Base-by-base conservation (phyloP, 2,113 vertebrate species). In the Megaleporinus macrocephalus region DNA sequence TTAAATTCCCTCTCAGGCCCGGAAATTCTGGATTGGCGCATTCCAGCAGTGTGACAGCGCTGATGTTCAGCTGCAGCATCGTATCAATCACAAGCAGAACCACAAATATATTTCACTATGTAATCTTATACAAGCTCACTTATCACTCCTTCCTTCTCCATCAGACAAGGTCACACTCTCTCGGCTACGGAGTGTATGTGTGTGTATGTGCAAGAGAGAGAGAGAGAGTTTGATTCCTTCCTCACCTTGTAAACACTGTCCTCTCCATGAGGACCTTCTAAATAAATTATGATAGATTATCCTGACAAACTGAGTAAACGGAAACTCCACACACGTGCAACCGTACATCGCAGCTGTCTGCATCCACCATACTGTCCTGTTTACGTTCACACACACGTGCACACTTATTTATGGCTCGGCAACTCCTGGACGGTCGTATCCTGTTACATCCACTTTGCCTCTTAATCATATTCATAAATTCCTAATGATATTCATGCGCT, bases 241-340 rank as follows among this genome's bases (percentile, higher is more conserved):
- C 36, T 5, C 30, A 53, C 20, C 61, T 51, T 77, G 75, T 66
- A 51, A 77, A 66, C 47, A 77, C 66, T 47, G 27, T 78, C 65
- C 65, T 53, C 47, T 33, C 20, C 63, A 33, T 53, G 24, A 68
- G 49, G 44, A 66, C 41, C 53, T 65, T 66, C 24, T 30, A 78
- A 78, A 53, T 68, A 66, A 78, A 78, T 78, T 62, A 78, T 78
- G 76, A 78, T 27, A 68, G 62, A 78, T 78, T 78, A 78, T 78
- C 62, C 76, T 68, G 76, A 68, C 62, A 53, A 78, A 66, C 27
- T 53, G 41, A 65, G 41, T 77, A 65, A 77, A 66, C 66, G 61
- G 62, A 66, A 77, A 0, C 26, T 41, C 16, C 51, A 65, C 68
- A 71, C 29, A 44, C 30, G 49, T 24, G n/a, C 71, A 53, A 63